Base-by-base conservation (phyloP, 2,888 invertebrate genomes). In the Tetranychus piercei region DNA sequence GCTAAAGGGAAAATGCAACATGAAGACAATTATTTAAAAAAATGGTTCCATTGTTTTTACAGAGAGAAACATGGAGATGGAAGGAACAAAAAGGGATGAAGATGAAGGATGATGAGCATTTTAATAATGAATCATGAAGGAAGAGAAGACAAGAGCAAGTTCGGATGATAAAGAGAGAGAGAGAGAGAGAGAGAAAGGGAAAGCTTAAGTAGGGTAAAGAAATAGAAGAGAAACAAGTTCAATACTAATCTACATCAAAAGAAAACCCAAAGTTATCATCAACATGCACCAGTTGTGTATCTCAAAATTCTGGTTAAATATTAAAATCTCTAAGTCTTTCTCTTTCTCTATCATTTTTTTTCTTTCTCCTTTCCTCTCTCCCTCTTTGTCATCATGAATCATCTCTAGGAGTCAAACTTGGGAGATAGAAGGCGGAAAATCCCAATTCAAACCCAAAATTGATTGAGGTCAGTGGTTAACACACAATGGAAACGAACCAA, bases 111-210 rank as follows among this genome's bases (percentile, higher is more conserved):
- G 55, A 55, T 15, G 55, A 65, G 66, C 65, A 45, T 66, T 64
- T 66, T n/a, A 64, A 23, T n/a, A 66, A 73, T 65, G 66, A 23
- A 34, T 44, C 64, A 43, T 65, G 55, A 66, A 11, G 65, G 44
- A 20, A 43, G 20, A 72, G 34, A 23, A 15, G 64, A n/a, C 45
- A 34, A 44, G 23, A 23, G 20, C 44, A 44, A 55, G 67, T 44
- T 74, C n/a, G 74, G 55, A 69, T 43, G 43, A 67, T 45, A 44
- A 44, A 22, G 22, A 44, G 74, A 74, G 70, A 45, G n/a, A n/a
- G n/a, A n/a, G n/a, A n/a, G n/a, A 67, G 23, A 70, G 23, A 69
- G 18, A 22, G 73, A 73, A 44, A 45, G 44, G 18, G 74, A 43
- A 34, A 34, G 34, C 34, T 15, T 15, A 22, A n/a, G 69, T 45